A percentile compares a stretch with the other conserved stretches of the same genome.
These are phyloP conservation scores for Tyto alba DNA, from an alignment of 2,113 vertebrate species.

Conservation along the genomic window DNA sequence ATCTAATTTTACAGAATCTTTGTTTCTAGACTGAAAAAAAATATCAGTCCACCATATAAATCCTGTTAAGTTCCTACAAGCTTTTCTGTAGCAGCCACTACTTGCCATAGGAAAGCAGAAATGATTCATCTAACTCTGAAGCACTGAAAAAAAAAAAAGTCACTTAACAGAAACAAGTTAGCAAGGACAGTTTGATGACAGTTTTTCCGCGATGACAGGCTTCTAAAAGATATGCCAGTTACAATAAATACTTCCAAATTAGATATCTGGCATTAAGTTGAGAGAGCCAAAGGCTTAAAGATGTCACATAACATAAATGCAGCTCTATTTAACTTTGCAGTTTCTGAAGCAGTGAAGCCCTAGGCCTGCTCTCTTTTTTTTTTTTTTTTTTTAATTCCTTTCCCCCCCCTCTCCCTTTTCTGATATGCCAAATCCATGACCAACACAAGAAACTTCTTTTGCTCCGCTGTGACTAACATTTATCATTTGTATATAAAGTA, in stretches of 20 bases:
- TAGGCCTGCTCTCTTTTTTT: neutral
- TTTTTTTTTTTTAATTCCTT: too few relatives aligned
- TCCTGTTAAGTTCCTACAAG: neutral
- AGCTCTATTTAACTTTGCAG: neutral
- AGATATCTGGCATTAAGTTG: conserved; percentile 5
- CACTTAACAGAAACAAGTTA: neutral
- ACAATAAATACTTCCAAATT: conserved; percentile 46
- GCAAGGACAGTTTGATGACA: neutral
- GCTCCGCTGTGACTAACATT: conserved; percentile 61
- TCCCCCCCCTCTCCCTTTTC: neutral
- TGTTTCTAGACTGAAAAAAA: neutral
- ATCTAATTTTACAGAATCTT: neutral
- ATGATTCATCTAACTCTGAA: neutral
- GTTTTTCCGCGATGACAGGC: neutral
- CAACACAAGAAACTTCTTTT: conserved; percentile 38
- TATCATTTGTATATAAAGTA: conserved; percentile 67
- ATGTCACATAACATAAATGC: conserved; percentile 41
- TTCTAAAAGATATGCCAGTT: conserved; percentile 32
- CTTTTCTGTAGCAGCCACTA: neutral
- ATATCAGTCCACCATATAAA: neutral
- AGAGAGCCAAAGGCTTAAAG: conserved; percentile 40
- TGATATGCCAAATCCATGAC: conserved; percentile 44
- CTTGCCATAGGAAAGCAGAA: neutral
- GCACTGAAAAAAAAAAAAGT: neutral
- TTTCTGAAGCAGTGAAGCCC: conserved; percentile 3